Evolutionary conservation across 2,797 vertebrate genomes (phyloP), one percentile per base, ranked within the genome.

Genomic region (Cossypha dichroa): DNA sequence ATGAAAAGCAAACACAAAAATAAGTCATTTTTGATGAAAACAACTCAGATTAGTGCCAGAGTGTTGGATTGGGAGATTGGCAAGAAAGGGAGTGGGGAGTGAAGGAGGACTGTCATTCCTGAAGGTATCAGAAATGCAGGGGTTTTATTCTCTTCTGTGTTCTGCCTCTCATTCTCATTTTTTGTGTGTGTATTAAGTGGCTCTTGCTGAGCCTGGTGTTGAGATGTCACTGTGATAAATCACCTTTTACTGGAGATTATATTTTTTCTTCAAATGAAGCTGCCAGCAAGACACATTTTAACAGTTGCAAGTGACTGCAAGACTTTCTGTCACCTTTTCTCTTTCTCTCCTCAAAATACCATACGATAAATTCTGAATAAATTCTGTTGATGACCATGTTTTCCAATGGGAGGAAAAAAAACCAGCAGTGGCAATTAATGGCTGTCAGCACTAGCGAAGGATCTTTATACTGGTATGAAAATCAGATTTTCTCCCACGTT

Each of bases 211-310:
- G 88, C 54, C 77, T 81, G 67, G 88, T 62, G 34, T 85, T 82
- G 95, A 63, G 63, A 74, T 72, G 93, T 94, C 93, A 94, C 52
- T 77, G 79, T 88, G 95, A 92, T 93, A 89, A 90, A 91, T 94
- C 93, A 91, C 84, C 88, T 75, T 90, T 90, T 82, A 85, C 41
- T 67, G 38, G 83, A 90, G 80, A 91, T 85, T 34, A 41, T 91
- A 86, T 94, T 96, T 96, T 95, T 91, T 60, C 87, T 94, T 83
- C 80, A 91, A 85, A 94, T 92, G 89, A 69, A 95, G 90, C 90
- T 95, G 87, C 96, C 94, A 93, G 34, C 52, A 73, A 92, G 93
- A 78, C 67, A 88, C 78, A 76, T 88, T 85, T 72, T 55, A 89
- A 76, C 68, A 56, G 34, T 70, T 72, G 43, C 33, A 63, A 88